Evolutionary conservation across 2,888 invertebrate species (phyloP), one percentile per base, ranked within the genome.

Genomic region (Cataglyphis rosenhaueri): DNA sequence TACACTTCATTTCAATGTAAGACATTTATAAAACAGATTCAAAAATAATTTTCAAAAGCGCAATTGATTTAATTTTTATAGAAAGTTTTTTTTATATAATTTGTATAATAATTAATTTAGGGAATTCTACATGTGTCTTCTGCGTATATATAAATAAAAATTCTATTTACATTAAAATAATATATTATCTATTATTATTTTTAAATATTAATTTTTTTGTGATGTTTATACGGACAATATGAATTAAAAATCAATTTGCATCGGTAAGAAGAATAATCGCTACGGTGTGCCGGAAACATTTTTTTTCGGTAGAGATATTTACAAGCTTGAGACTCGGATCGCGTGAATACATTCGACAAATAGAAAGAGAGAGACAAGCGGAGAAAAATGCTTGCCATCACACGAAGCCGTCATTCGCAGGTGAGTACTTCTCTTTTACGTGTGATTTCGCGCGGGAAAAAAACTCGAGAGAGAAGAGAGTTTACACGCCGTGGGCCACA

Each of bases 291-390:
- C 78, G 84, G 71, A 78, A 85, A 71, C 29, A 21, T 18, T 12
- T 86, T 73, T 85, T 83, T 76, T 44, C 4, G 4, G 12, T 44
- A 70, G 78, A 81, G 81, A 76, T 78, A 82, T 86, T 89, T 84
- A 89, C 78, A 89, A 82, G 15, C 38, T 75, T 81, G 82, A 82
- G 81, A 83, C 85, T 87, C 65, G 84, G 79, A 85, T 89, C 84
- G 86, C 88, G 84, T 82, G 89, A 89, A 85, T 70, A 81, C 84
- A 79, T 79, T 74, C 73, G 82, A 81, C 66, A 62, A 61, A 70
- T 70, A 61, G 78, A 66, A 81, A n/a, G 52, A n/a, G 64, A 61
- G 48, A 71, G 68, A 81, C 61, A 82, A 82, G 32, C 57, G 79
- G 15, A 61, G 74, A 82, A 82, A 86, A 85, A 85, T 79, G 57